phyloP scores from a whole-genome alignment of 2,888 invertebrate species.

The Crematogaster levior region DNA sequence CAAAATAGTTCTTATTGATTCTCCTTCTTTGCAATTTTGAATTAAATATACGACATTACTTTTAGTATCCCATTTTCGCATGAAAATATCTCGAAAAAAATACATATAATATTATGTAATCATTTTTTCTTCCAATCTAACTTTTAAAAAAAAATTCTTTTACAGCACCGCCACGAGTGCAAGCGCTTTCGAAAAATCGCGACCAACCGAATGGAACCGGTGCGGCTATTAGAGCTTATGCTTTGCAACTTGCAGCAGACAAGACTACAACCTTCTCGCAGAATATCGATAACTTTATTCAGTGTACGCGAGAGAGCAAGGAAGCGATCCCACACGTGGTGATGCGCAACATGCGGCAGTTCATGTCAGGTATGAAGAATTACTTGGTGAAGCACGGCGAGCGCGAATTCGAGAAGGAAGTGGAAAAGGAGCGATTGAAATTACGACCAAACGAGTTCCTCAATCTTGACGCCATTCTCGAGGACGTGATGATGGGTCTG shows the following conservation, averaged over 20 bases:
- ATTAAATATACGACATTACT: too few species aligned
- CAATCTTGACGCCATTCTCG: constrained; percentile 97
- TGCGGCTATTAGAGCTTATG: constrained; percentile 92
- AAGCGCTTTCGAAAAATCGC: constrained; percentile 88
- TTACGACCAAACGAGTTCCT: constrained; percentile 96
- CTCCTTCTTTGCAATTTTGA: too few species aligned
- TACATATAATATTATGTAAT: background rate
- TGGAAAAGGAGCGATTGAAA: constrained; percentile 94
- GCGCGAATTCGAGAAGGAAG: constrained; percentile 95
- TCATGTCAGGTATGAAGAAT: constrained; percentile 99
- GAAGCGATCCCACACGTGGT: constrained; percentile 95
- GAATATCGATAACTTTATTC: constrained; percentile 96
- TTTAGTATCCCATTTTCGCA: too few species aligned
- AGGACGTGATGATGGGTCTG: constrained; percentile 96
- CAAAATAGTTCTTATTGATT: too few species aligned
- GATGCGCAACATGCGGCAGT: constrained; percentile 97
- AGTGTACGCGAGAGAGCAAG: constrained; percentile 95
- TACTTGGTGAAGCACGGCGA: constrained; percentile 98
- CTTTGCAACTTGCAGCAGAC: constrained; percentile 93
- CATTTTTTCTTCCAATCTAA: background rate
- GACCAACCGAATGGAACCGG: constrained; percentile 88
- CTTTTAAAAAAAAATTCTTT: background rate
- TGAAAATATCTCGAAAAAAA: too few species aligned
- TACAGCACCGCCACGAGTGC: constrained; percentile 92
- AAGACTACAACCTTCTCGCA: constrained; percentile 96